Conservation (phyloP, 1,140 invertebrate species). For the Patella vulgata region DNA sequence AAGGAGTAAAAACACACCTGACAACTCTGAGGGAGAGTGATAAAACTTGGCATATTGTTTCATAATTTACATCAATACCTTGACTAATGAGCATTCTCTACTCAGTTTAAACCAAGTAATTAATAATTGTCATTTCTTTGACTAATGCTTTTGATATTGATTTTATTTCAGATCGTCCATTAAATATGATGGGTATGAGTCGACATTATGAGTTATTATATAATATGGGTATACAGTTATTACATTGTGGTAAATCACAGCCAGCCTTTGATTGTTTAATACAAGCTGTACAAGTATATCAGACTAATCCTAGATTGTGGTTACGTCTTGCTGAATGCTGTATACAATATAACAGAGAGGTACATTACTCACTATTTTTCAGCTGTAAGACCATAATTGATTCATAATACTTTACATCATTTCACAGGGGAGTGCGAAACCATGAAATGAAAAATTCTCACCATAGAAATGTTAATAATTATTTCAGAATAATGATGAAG, state of each 20-base stretch:
- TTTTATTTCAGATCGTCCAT: conserved; percentile 67
- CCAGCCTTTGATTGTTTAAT: conserved; percentile 92
- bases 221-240: conserved; percentile 87
- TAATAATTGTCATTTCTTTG: too few species aligned
- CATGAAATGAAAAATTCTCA: too few species aligned
- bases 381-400: background rate
- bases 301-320: conserved; percentile 91
- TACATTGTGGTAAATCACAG: conserved; percentile 81
- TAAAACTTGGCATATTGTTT: too few species aligned
- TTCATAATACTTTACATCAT: too few species aligned
- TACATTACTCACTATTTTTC: conserved; percentile 19
- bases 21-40: too few species aligned
- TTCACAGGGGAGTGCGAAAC: too few species aligned
- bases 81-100: too few species aligned
- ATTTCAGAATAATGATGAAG: conserved; percentile 75
- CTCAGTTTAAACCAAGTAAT: too few species aligned
- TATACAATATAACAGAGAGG: conserved; percentile 63
- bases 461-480: too few species aligned
- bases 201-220: conserved; percentile 84
- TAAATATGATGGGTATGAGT: conserved; percentile 72
- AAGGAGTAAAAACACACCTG: too few species aligned
- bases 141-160: too few species aligned
- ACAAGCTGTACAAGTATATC: conserved; percentile 86
- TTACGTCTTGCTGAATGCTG: conserved; percentile 89
- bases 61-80: too few species aligned